A percentile compares a stretch with the other conserved stretches of the same genome.
phyloP scores from a whole-genome alignment of 2,797 vertebrate genomes.

The Scolopax bukidnonensis region DNA sequence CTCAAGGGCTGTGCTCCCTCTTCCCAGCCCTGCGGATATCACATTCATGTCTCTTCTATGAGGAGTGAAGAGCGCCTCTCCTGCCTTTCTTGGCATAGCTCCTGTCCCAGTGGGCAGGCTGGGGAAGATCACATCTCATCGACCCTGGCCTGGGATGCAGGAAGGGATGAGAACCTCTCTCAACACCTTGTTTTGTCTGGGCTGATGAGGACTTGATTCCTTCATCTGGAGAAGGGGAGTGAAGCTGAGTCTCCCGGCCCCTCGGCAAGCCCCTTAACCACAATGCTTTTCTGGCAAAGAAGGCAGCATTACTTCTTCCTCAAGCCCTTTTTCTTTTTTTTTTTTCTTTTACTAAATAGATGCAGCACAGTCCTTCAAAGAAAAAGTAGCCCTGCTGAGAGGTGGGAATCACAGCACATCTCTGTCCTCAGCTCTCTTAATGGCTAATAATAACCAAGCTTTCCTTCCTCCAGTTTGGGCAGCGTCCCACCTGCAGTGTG shows the following conservation, averaged over 20 bases:
- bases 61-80: background rate
- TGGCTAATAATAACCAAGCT: background rate
- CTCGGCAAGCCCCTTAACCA: background rate
- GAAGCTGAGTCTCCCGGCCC: background rate
- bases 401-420: background rate
- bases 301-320: background rate
- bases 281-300: background rate
- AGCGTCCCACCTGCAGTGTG: accelerated
- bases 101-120: background rate
- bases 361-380: background rate
- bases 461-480: background rate
- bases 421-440: background rate
- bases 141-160: background rate
- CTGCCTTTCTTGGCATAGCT: background rate
- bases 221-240: background rate
- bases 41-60: accelerated
- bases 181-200: background rate
- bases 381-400: background rate
- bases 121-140: background rate
- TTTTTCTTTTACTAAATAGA: background rate
- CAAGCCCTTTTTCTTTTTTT: background rate
- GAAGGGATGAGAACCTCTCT: background rate
- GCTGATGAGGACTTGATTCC: background rate
- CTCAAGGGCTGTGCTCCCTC: background rate
- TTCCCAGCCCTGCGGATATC: background rate